Base-by-base conservation (phyloP, 2,113 vertebrate species). In the Melanerpes formicivorus region DNA sequence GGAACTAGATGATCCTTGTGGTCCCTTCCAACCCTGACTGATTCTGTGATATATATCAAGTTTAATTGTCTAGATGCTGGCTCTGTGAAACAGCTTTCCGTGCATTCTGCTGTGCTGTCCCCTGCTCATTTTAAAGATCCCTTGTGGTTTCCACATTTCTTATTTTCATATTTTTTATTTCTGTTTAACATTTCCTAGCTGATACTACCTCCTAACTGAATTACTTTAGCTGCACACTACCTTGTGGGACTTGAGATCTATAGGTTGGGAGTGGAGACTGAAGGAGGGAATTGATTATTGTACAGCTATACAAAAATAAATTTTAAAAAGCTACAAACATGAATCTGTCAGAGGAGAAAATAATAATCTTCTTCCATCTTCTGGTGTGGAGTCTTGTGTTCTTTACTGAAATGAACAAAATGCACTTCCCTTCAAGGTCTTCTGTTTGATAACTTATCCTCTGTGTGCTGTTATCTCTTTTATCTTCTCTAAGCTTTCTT, bases 331-430 rank as follows among this genome's bases (percentile, higher is more conserved):
- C 75, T 80, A 44, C 32, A 23, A 22, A 32, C 54, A 63, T 88
- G 32, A 95, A 93, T 93, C 72, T 96, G 83, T 88, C 94, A 88
- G 69, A 85, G 77, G 27, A 82, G 79, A 80, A 85, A 93, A 80
- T 73, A 87, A 93, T 93, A 84, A 90, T 95, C 82, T 75, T 73
- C 56, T 87, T 91, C 87, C 76, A 85, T 80, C 82, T 84, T 84
- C 85, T 80, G 66, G 58, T 34, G 44, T 88, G 63, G 62, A 88
- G 75, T 90, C 70, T 86, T 34, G 27, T 88, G 32, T 83, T 80
- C 80, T 90, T 94, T 91, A 85, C 75, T 90, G 93, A 90, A 95
- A 94, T 83, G 90, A 94, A 86, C 62, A 93, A 90, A 96, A 78
- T 73, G 77, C 16, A 6, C 40, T 86, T 80, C 90, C 58, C 90